These are phyloP conservation scores for Cephus rjabovi DNA, from an alignment of 2,888 invertebrate genomes.

Conservation along the genomic window DNA sequence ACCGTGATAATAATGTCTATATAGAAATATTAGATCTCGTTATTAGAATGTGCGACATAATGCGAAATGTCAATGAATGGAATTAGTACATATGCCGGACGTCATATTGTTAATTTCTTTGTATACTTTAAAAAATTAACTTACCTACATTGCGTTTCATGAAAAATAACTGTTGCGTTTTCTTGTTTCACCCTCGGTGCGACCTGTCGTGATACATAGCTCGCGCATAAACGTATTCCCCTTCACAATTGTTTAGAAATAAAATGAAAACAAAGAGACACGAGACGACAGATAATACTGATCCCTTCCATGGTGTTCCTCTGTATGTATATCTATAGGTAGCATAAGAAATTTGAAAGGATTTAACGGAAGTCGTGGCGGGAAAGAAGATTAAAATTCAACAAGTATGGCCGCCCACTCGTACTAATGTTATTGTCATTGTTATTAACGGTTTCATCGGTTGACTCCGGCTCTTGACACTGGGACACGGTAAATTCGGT, in stretches of 20 bases:
- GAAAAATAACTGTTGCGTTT: not conserved
- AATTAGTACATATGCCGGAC: not conserved
- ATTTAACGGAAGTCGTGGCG: not conserved
- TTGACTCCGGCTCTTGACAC: not conserved
- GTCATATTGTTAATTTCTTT: not conserved
- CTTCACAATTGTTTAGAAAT: not conserved
- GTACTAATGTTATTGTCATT: not conserved
- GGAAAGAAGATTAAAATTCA: not conserved
- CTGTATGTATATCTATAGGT: not conserved
- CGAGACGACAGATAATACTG: not conserved
- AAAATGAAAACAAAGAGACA: not conserved
- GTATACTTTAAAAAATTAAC: not conserved
- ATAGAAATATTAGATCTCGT: not conserved
- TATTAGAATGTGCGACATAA: not conserved
- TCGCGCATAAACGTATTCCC: not conserved
- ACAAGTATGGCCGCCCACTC: not conserved
- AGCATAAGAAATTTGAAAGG: not conserved
- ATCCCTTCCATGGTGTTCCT: not conserved
- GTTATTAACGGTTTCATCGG: not conserved
- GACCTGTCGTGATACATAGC: not conserved
- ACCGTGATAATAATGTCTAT: not conserved
- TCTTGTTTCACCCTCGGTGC: not conserved
- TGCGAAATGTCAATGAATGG: not conserved
- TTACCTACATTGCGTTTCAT: not conserved
- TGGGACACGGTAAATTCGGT: not conserved